phyloP scores from a whole-genome alignment of 2,797 vertebrate species.

The Iguana delicatissima region DNA sequence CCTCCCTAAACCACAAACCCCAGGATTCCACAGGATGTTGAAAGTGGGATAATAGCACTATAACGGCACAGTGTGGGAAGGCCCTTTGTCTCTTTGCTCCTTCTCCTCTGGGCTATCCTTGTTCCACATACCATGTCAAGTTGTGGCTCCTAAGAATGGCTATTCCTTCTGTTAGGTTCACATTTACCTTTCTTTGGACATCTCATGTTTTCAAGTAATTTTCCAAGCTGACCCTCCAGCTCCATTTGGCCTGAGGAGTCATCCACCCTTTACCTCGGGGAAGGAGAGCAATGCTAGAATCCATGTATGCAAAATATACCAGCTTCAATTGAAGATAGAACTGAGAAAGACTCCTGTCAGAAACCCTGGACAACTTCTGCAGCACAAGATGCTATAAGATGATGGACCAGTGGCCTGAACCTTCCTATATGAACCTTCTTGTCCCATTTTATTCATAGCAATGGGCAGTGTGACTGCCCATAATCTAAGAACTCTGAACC shows the following conservation, averaged over 20 bases:
- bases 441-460: not conserved
- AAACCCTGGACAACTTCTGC: not conserved
- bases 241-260: not conserved
- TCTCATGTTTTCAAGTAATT: not conserved
- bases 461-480: not conserved
- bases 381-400: not conserved
- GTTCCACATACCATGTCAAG: not conserved
- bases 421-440: not conserved
- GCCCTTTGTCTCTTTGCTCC: too few species aligned
- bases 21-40: too few species aligned
- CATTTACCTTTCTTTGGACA: not conserved
- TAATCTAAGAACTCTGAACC: not conserved
- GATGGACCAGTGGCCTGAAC: not conserved
- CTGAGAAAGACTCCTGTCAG: not conserved
- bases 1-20: too few species aligned
- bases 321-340: not conserved
- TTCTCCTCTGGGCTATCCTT: too few species aligned
- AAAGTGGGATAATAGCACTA: too few species aligned
- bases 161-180: not conserved
- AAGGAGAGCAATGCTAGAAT: not conserved
- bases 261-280: not conserved
- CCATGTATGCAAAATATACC: not conserved
- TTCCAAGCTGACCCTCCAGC: not conserved
- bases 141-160: not conserved
- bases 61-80: too few species aligned